Base-by-base conservation (phyloP, 2,797 vertebrate species). In the Spheniscus humboldti region DNA sequence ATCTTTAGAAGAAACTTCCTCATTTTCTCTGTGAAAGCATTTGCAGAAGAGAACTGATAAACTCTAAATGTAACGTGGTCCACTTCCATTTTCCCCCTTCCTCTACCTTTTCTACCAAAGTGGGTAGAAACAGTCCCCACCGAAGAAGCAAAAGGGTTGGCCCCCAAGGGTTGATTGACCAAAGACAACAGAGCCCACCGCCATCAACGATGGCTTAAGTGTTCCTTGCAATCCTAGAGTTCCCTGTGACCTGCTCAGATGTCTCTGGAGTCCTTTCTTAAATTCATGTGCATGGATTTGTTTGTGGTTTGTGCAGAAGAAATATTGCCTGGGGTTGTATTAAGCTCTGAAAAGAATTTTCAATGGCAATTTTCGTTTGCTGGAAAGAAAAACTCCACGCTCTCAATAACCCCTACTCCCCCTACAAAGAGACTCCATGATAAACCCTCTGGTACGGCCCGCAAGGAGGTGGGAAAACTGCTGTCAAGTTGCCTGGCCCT, bases 261-360 rank as follows among this genome's bases (percentile, higher is more conserved):
- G 64, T 80, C 47, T 30, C 57, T 86, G 82, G 28, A 81, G 52
- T 57, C 62, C 76, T 59, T 88, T 83, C 75, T 85, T 73, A 88
- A 92, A 73, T 9, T 13, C 24, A 73, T 1, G 16, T 64, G 18
- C 74, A 57, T 18, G 39, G 48, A 64, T 63, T 77, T 66, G 69
- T 84, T 76, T 75, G 68, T 66, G 79, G 52, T 78, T 88, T 73
- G 28, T 41, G 59, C 50, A 86, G 43, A 83, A 75, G 75, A 79
- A 76, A 86, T 55, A 81, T 9, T 52, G 53, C 75, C 77, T 60
- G 14, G 12, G 19, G 72, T 41, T 75, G 30, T 33, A 73, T 62
- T 71, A 93, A 76, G 13, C 86, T 93, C 67, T 88, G 92, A 81
- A 80, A 91, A 48, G 48, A 92, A 71, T 79, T 93, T 90, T 63